Percentiles rank a stretch among this genome's conserved stretches.
phyloP scores from a whole-genome alignment of 2,113 vertebrate genomes.

The Xiphophorus couchianus region DNA sequence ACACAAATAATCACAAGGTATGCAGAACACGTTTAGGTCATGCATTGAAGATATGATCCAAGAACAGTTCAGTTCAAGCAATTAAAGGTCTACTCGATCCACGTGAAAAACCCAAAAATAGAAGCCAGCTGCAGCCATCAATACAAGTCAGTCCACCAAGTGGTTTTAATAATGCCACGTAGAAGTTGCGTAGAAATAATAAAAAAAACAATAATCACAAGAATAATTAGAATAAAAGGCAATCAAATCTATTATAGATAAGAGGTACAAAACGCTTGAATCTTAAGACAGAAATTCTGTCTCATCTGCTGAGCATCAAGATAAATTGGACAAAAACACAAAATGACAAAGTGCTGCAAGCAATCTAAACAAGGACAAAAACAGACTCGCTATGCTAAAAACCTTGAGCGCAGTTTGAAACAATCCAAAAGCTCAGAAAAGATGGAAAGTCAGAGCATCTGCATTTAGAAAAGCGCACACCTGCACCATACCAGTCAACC shows the following conservation, averaged over 20 bases:
- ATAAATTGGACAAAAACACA: neutral
- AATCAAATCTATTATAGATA: neutral
- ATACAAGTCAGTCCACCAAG: neutral
- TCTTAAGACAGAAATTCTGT: neutral
- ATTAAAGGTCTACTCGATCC: neutral
- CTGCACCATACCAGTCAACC: neutral
- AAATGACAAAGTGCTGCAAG: neutral
- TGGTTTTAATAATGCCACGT: neutral
- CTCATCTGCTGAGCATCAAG: neutral
- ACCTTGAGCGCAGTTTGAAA: neutral
- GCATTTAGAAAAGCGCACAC: neutral
- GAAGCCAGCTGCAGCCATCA: too few relatives aligned
- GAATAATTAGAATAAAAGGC: neutral
- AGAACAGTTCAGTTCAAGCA: neutral
- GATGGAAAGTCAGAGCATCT: neutral
- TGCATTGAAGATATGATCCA: neutral
- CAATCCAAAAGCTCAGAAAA: neutral
- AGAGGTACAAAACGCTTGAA: neutral
- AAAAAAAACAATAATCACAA: neutral
- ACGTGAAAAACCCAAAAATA: too few relatives aligned
- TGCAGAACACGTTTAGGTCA: neutral
- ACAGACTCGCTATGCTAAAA: neutral
- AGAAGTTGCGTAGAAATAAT: neutral
- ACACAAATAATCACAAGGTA: too few relatives aligned
- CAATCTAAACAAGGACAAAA: conserved; percentile 23